Conservation (phyloP, 1,140 invertebrate genomes). For the Bicyclus anynana region DNA sequence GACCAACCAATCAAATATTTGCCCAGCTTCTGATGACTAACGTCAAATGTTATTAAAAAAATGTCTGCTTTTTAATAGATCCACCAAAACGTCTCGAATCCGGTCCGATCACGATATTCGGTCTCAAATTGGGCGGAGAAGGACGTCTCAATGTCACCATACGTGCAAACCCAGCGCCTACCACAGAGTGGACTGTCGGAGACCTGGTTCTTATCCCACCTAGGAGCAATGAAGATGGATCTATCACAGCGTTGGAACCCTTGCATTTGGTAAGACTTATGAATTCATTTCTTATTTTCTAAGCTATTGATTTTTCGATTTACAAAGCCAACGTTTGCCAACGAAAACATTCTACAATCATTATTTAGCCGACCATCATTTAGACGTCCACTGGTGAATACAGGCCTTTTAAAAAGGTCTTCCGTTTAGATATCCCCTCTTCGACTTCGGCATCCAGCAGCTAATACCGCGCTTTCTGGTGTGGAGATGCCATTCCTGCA, state of each 20-base stretch:
- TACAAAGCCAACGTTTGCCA: too few relatives aligned
- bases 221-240: slow-evolving; percentile 67
- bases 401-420: too few relatives aligned
- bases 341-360: too few relatives aligned
- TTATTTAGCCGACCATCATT: too few relatives aligned
- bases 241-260: slow-evolving; percentile 76
- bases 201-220: slow-evolving; percentile 78
- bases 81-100: slow-evolving; percentile 77
- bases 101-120: slow-evolving; percentile 81
- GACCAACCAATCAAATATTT: too few relatives aligned
- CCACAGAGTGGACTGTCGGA: slow-evolving; percentile 81
- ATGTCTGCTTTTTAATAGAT: slow-evolving; percentile 67
- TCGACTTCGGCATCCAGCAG: too few relatives aligned
- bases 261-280: slow-evolving; percentile 39
- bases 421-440: too few relatives aligned
- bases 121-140: slow-evolving; percentile 82
- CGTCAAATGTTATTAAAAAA: neutral
- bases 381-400: too few relatives aligned
- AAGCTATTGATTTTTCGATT: neutral
- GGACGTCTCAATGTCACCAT: slow-evolving; percentile 84
- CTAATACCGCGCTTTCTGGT: too few relatives aligned
- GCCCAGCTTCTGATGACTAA: too few relatives aligned
- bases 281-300: too few relatives aligned
- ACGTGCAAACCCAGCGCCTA: slow-evolving; percentile 82
- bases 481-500: too few relatives aligned